phyloP scores from a whole-genome alignment of 2,888 invertebrate species.

The Gisinianus flammeolus region DNA sequence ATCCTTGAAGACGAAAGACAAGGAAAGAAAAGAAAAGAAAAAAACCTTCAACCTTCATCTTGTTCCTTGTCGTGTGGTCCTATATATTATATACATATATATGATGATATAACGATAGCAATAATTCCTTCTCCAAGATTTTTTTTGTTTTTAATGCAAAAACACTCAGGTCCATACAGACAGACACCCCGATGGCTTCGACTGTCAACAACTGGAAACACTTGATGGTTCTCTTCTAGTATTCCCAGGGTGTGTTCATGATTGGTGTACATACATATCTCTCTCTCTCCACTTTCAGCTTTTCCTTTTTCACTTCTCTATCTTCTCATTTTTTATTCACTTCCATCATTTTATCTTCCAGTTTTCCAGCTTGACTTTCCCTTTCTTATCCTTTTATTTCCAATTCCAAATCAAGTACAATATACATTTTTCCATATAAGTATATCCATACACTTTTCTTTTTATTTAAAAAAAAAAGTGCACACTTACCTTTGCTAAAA shows the following conservation, averaged over 20 bases:
- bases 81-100: neutral
- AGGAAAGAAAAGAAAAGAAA: neutral
- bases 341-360: neutral
- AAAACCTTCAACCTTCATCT: conserved; percentile 11
- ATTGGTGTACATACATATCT: neutral
- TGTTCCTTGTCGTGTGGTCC: neutral
- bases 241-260: too few relatives aligned
- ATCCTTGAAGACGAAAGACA: conserved; percentile 19
- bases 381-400: neutral
- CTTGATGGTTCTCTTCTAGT: too few relatives aligned
- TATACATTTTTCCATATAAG: too few relatives aligned
- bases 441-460: too few relatives aligned
- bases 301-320: neutral
- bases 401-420: too few relatives aligned
- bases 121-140: conserved; percentile 28
- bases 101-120: conserved; percentile 17
- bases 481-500: too few relatives aligned
- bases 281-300: neutral
- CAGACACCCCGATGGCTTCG: conserved; percentile 21
- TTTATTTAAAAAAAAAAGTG: too few relatives aligned
- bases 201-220: too few relatives aligned
- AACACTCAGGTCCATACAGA: conserved; percentile 45
- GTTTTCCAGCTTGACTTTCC: neutral
- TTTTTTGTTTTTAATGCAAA: conserved; percentile 37
- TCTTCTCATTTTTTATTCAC: neutral